phyloP scores from a whole-genome alignment of 2,113 vertebrate genomes.

The Brachionichthys hirsutus region DNA sequence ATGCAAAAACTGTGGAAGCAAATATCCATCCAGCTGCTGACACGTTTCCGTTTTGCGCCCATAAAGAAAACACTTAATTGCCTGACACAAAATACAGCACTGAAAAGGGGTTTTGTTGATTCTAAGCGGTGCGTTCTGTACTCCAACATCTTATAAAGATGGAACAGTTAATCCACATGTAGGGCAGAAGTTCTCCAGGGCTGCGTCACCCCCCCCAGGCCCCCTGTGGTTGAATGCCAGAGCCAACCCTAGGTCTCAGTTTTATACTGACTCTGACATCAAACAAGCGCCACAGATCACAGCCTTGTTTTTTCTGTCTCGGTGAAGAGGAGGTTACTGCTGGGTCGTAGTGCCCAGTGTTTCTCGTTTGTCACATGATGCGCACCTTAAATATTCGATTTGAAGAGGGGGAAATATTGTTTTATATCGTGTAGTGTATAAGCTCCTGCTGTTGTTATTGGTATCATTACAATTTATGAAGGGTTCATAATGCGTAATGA shows the following conservation, averaged over 20 bases:
- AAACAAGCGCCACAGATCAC: slow-evolving; percentile 69
- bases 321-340: slow-evolving; percentile 48
- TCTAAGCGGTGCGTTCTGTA: slow-evolving; percentile 30
- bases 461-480: neutral
- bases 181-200: slow-evolving; percentile 45
- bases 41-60: slow-evolving; percentile 26
- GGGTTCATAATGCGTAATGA: neutral
- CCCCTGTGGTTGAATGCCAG: slow-evolving; percentile 60
- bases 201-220: slow-evolving; percentile 27
- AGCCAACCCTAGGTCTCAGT: slow-evolving; percentile 48
- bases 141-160: slow-evolving; percentile 39
- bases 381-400: too few species aligned
- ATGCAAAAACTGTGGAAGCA: slow-evolving; percentile 1
- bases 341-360: slow-evolving; percentile 78
- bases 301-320: slow-evolving; percentile 22
- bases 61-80: slow-evolving; percentile 18
- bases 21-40: slow-evolving; percentile 31
- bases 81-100: neutral
- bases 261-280: slow-evolving; percentile 73
- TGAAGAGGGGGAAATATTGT: too few species aligned
- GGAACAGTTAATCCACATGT: slow-evolving; percentile 60
- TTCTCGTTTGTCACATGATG: slow-evolving; percentile 7
- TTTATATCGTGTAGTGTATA: neutral
- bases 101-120: neutral
- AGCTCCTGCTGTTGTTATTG: too few species aligned